Base-by-base conservation (phyloP, 2,888 invertebrate genomes). In the Hydrotaea diabolus region DNA sequence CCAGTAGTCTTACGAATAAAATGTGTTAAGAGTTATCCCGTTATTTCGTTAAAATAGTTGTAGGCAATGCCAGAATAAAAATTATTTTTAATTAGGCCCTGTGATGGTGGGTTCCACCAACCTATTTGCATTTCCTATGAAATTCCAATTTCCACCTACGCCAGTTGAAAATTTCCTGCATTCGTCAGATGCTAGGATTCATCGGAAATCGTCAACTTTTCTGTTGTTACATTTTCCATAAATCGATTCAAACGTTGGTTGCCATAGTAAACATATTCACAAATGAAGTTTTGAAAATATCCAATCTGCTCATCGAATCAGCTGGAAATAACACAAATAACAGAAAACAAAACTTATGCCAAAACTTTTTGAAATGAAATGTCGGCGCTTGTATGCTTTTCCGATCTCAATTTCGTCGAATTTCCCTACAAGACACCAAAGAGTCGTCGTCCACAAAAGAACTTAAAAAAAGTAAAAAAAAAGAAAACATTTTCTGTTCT, bases 291-390 rank as follows among this genome's bases (percentile, higher is more conserved):
- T 59, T 26, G 21, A 26, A 19, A 15, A 26, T 0, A 59, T 1
- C 23, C 59, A 59, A 59, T 59, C 59, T 59, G 26, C 23, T 26
- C 26, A 15, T 15, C 26, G 59, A 23, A 26, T 59, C 59, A 26
- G 26, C 15, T 59, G 59, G 59, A 59, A 26, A 59, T 59, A 26
- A 59, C 59, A 59, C 19, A 59, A 59, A 26, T 13, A 23, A 59
- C 26, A 26, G 23, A 59, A 59, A 26, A 23, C 26, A 59, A 59
- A 59, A 59, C 59, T 59, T 59, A 26, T 26, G 23, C 15, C 59
- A 26, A 59, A 23, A 59, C 23, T 59, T 59, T 26, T 59, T 26
- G 55, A 23, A 26, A 23, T 23, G 15, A 59, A 59, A 59, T 26
- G 59, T 59, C 59, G 23, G 13, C 23, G 59, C 23, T 26, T 59